Percentiles rank a stretch among this genome's conserved stretches.
Conservation (phyloP, 2,888 invertebrate genomes). For the Mythimna lalbum region DNA sequence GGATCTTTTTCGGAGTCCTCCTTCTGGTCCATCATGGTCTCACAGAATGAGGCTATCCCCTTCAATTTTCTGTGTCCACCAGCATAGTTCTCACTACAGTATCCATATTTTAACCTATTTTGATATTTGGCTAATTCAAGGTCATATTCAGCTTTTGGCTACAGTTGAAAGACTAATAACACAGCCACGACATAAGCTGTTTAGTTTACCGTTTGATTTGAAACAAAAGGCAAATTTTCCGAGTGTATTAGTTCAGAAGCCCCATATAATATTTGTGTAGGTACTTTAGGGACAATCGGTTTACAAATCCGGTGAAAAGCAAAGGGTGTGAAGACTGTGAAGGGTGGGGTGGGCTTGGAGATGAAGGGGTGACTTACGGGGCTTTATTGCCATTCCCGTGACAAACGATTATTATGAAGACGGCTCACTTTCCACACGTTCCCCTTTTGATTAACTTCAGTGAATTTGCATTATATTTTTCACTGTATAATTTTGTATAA, state of each 20-base stretch:
- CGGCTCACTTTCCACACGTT: slow-evolving; percentile 74
- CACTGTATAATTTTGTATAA: slow-evolving; percentile 53
- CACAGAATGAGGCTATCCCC: too few relatives aligned
- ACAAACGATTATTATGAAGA: slow-evolving; percentile 80
- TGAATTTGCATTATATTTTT: slow-evolving; percentile 62
- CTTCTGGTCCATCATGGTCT: too few relatives aligned
- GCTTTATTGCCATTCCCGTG: slow-evolving; percentile 77
- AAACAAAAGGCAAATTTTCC: slow-evolving; percentile 60
- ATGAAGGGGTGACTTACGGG: slow-evolving; percentile 61
- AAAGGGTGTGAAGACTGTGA: slow-evolving; percentile 64
- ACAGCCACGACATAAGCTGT: slow-evolving; percentile 15
- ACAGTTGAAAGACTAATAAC: not conserved
- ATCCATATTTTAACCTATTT: not conserved
- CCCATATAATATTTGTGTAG: slow-evolving; percentile 63
- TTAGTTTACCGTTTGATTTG: slow-evolving; percentile 48
- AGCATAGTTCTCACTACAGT: too few relatives aligned
- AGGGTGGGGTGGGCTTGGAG: slow-evolving; percentile 43
- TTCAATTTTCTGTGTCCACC: too few relatives aligned
- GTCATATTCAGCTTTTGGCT: not conserved
- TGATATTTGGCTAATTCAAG: not conserved
- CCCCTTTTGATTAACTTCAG: slow-evolving; percentile 67
- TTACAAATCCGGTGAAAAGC: slow-evolving; percentile 65
- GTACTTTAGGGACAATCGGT: slow-evolving; percentile 69
- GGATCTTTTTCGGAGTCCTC: too few relatives aligned
- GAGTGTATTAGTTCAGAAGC: slow-evolving; percentile 58